These are phyloP conservation scores for Pachyramphus minor DNA, from an alignment of 2,113 vertebrate genomes.

Conservation along the genomic window DNA sequence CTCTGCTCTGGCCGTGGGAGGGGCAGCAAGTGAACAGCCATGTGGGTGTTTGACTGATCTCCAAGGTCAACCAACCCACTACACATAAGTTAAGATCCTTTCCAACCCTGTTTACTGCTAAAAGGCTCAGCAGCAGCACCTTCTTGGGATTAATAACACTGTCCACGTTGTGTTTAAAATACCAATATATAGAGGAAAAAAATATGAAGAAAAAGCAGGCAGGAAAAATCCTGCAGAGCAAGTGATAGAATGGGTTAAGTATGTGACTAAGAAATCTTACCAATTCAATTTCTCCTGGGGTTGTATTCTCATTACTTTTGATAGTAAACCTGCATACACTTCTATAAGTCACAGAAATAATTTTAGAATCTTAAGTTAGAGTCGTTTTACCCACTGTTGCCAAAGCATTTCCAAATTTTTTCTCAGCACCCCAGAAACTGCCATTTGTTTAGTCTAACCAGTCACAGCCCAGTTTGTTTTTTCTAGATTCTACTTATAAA, in stretches of 20 bases:
- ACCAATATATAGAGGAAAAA: background rate
- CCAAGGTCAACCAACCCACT: background rate
- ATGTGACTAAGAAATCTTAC: background rate
- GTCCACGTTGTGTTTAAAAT: background rate
- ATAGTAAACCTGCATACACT: background rate
- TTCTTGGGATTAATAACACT: background rate
- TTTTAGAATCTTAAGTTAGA: background rate
- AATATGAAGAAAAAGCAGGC: background rate
- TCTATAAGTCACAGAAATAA: background rate
- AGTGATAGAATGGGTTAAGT: background rate
- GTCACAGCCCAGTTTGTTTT: background rate
- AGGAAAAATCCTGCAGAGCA: background rate
- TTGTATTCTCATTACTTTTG: background rate
- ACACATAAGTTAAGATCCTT: background rate
- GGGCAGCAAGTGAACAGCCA: background rate
- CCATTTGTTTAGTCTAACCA: constrained; percentile 1
- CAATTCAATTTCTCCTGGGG: background rate
- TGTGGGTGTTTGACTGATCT: background rate
- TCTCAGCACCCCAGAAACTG: background rate
- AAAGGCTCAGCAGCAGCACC: background rate
- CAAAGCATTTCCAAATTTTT: background rate
- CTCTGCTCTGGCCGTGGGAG: background rate
- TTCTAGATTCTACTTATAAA: background rate
- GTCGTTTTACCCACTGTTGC: background rate
- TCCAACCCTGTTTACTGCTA: background rate